Percentiles rank a stretch among this genome's conserved stretches.
phyloP scores from a whole-genome alignment of 2,797 vertebrate genomes.

The Picus viridis region DNA sequence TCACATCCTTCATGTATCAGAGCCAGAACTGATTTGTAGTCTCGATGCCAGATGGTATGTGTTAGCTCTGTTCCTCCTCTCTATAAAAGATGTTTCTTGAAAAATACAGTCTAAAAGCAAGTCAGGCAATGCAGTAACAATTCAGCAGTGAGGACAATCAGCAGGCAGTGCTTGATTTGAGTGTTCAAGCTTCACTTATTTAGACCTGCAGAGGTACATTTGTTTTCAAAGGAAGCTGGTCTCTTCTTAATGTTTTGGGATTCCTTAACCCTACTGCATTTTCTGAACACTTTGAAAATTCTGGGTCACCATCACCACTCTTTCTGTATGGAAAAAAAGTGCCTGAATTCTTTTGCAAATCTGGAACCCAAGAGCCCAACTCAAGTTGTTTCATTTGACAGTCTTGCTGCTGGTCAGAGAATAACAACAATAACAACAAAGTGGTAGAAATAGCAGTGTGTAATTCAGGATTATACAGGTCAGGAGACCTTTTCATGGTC shows the following conservation, averaged over 20 bases:
- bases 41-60: background rate
- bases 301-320: accelerated
- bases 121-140: background rate
- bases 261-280: background rate
- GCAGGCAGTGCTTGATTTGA: background rate
- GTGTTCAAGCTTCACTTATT: background rate
- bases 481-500: background rate
- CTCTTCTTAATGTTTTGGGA: background rate
- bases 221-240: background rate
- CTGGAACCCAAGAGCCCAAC: background rate
- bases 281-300: background rate
- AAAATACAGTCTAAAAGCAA: background rate
- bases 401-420: background rate
- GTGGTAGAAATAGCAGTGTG: background rate
- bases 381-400: background rate
- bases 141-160: background rate
- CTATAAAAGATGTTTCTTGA: background rate
- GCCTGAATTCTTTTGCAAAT: background rate
- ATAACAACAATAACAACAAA: background rate
- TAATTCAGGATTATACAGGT: background rate
- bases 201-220: background rate
- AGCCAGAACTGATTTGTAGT: background rate
- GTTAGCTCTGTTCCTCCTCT: accelerated
- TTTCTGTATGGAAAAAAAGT: background rate
- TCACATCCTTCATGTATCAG: background rate